Evolutionary conservation across 2,113 vertebrate species (phyloP).

Genomic region (Osmerus mordax): DNA sequence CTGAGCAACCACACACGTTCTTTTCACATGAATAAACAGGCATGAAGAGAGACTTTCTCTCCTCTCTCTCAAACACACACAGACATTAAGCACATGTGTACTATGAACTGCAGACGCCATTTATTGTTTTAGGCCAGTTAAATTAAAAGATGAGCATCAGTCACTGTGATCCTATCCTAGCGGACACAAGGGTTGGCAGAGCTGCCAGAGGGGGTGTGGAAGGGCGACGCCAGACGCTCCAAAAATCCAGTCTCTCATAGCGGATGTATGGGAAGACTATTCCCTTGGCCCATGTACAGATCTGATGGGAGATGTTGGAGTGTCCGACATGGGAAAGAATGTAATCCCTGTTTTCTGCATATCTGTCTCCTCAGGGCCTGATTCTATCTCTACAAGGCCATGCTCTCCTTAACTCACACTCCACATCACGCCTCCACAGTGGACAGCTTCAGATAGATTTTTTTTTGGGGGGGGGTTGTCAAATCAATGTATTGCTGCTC

Average conservation of each 20-base stretch:
- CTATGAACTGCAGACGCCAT: too few species aligned
- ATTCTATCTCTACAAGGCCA: neutral
- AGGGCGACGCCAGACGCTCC: neutral
- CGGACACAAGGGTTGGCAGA: neutral
- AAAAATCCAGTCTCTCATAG: neutral
- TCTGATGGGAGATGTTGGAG: conserved; percentile 1
- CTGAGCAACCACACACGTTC: too few species aligned
- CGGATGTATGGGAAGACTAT: neutral
- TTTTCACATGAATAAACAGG: too few species aligned
- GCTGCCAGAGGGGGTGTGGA: neutral
- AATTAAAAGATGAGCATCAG: conserved; percentile 3
- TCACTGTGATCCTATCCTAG: neutral
- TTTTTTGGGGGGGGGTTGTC: too few species aligned
- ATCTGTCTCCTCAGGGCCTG: neutral
- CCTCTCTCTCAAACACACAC: conserved; percentile 4
- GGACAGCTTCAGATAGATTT: neutral
- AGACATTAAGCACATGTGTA: neutral
- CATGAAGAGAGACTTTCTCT: too few species aligned
- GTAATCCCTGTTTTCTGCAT: conserved; percentile 3
- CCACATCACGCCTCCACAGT: neutral
- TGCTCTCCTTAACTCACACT: neutral
- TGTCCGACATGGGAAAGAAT: neutral
- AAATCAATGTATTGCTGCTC: too few species aligned
- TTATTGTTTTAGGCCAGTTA: neutral
- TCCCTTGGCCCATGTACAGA: neutral